Conservation (phyloP, 2,113 vertebrate species). For the Ameiurus melas region DNA sequence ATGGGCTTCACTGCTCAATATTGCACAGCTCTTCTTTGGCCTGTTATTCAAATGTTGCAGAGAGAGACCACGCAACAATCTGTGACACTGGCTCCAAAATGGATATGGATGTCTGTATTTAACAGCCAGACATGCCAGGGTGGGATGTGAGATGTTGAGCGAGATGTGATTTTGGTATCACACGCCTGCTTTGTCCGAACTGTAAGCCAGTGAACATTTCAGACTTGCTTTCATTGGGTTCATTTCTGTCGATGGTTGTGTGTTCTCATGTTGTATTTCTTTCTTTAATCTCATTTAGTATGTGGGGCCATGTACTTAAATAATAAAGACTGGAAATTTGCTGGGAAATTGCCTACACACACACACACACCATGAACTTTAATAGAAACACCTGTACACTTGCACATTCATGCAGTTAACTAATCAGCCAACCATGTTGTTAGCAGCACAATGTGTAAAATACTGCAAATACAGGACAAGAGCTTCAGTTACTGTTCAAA, state of each 20-base stretch:
- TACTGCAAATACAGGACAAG: too few species aligned
- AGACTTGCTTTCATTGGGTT: background rate
- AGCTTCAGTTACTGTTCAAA: too few species aligned
- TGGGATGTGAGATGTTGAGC: background rate
- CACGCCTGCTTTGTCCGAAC: background rate
- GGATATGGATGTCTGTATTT: background rate
- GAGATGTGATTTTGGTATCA: background rate
- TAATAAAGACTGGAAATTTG: background rate
- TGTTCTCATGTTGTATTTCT: background rate
- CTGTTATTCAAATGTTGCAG: background rate
- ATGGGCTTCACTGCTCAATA: background rate
- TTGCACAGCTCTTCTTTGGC: slow-evolving; percentile 5
- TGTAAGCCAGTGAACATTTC: background rate
- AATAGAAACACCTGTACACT: too few species aligned
- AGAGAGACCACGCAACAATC: background rate
- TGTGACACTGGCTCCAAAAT: background rate
- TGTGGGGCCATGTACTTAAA: background rate
- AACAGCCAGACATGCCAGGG: background rate
- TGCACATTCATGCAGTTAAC: background rate
- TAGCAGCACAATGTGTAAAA: too few species aligned
- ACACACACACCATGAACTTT: too few species aligned
- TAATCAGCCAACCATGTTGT: background rate
- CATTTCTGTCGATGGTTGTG: background rate
- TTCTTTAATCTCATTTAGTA: background rate
- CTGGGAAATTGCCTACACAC: background rate